Base-by-base conservation (phyloP, 1,140 invertebrate genomes). In the Neodiprion lecontei region DNA sequence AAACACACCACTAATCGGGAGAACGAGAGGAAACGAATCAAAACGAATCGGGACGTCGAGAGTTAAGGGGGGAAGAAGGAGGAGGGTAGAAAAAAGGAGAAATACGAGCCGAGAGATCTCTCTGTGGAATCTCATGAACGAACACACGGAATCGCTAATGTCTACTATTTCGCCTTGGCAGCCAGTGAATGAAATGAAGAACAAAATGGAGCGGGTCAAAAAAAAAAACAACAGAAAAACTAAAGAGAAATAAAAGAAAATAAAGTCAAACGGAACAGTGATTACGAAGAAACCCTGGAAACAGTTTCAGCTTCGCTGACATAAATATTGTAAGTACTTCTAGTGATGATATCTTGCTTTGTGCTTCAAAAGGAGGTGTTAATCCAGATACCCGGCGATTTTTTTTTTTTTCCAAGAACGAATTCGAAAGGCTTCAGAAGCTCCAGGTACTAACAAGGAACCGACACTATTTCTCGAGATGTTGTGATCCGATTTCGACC, bases 71-170 rank as follows among this genome's bases (percentile, higher is more conserved):
- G 53, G 8, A 0, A 61, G 8, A 4, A 61, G n/a, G 53, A 61
- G 53, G n/a, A 61, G 7, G 53, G 53, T 17, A 61, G 53, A 61
- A 9, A 61, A 61, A 17, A 61, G 11, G n/a, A 61, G 53, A 14
- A 61, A 61, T 14, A 61, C n/a, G 53, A 61, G n/a, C 11, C n/a
- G n/a, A 61, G n/a, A 61, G 53, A 61, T 61, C 53, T 61, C 53
- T 61, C 11, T 7, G 53, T 9, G n/a, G 53, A 61, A 61, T 61
- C 53, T 61, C 53, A 9, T 61, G 53, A 61, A 61, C 53, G 53
- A 61, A 61, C 53, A 61, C 9, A 61, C 53, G 9, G 53, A 61
- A 61, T 61, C 53, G 53, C 53, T 61, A 61, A 61, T 61, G 9
- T 61, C 53, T 61, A 61, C n/a, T 61, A 61, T 61, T 61, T 17